Base-by-base conservation (phyloP, 2,888 invertebrate genomes). In the Abrostola tripartita region DNA sequence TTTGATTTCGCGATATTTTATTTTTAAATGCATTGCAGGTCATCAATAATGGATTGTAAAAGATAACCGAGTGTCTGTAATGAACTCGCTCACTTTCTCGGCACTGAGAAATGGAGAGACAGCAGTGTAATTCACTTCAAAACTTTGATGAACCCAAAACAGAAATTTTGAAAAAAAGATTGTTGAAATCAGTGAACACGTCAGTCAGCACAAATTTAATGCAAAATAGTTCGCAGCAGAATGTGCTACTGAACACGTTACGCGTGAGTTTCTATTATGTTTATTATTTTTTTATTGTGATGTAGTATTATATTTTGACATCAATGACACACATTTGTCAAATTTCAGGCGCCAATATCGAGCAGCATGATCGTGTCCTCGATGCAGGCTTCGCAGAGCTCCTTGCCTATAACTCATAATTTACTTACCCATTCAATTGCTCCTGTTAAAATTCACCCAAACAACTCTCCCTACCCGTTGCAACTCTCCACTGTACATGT, bases 321-420 rank as follows among this genome's bases (percentile, higher is more conserved):
- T 82, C 74, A 85, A 82, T 89, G 84, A 88, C 86, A 81, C 83
- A 81, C 52, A 82, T 85, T 86, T 85, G 82, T 85, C 71, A 81
- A 73, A 61, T 94, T 94, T 82, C 91, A 94, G 94, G 90, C 93
- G 85, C 93, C 94, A 85, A 92, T 90, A 84, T 87, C 94, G 81
- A 93, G 90, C 93, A 93, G 93, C 83, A 94, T 94, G 94, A 92
- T 94, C 84, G 92, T 94, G 83, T 91, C 94, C 71, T 93, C 94
- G 74, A 88, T 94, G 87, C 93, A 92, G 82, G 89, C 90, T 81
- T 87, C 93, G 64, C 92, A 92, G 86, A 93, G 88, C 88, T 91
- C 93, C 61, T 88, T 94, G 85, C 90, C 93, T 61, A 90, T 93
- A 61, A 88, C 92, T 68, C 94, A 94, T 77, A 92, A 87, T 81